These are phyloP conservation scores for Sphaeridia pumilis DNA, from an alignment of 2,888 invertebrate genomes.

Conservation along the genomic window DNA sequence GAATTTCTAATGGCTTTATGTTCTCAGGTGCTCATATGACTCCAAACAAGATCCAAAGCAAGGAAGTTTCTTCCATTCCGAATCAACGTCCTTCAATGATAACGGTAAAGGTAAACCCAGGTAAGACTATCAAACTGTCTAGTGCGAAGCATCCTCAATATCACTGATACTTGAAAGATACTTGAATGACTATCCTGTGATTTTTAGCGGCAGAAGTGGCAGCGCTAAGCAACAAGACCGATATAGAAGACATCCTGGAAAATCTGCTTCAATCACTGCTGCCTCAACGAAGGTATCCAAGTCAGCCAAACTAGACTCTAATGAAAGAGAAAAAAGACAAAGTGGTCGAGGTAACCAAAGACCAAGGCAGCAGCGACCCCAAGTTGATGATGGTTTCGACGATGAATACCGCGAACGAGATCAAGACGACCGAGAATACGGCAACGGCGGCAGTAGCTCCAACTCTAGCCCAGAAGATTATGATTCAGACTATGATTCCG, in stretches of 20 bases:
- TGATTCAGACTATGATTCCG: constrained; percentile 10
- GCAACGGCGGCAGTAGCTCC: constrained; percentile 20
- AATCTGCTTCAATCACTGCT: neutral
- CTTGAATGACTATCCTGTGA: no score
- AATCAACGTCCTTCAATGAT: constrained; percentile 31
- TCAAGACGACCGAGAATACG: constrained; percentile 37
- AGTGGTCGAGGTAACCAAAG: neutral
- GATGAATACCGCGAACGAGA: constrained; percentile 28
- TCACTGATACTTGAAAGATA: no score
- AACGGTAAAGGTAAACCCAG: constrained; percentile 27
- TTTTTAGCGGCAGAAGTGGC: neutral
- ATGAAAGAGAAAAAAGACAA: constrained; percentile 13
- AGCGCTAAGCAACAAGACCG: constrained; percentile 15
- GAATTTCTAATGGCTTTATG: neutral
- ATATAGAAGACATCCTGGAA: constrained; percentile 17
- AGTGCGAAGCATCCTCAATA: no score
- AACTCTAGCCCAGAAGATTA: constrained; percentile 8
- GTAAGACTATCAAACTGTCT: no score
- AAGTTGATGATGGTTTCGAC: constrained; percentile 6
- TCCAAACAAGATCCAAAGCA: constrained; percentile 47
- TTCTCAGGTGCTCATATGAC: constrained; percentile 54
- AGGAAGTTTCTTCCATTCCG: constrained; percentile 36
- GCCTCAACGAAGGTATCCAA: neutral
- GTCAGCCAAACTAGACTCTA: neutral
- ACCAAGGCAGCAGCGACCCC: neutral